phyloP scores from a whole-genome alignment of 2,797 vertebrate genomes.

The Rallus crepitans region DNA sequence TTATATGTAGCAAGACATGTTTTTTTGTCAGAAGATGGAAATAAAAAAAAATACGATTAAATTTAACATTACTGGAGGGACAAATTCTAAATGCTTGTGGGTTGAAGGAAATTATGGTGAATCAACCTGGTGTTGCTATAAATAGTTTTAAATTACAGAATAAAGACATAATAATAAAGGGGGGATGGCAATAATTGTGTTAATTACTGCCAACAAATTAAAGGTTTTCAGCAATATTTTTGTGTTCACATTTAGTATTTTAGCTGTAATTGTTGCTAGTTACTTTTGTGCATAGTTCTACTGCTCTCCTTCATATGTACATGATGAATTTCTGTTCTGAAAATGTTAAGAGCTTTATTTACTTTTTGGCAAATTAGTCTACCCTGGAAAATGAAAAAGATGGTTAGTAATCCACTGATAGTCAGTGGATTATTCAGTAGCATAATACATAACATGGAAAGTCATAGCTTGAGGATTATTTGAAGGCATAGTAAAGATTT shows the following conservation, averaged over 20 bases:
- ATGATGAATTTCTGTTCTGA: constrained; percentile 9
- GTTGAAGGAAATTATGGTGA: constrained; percentile 72
- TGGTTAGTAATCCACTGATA: constrained; percentile 27
- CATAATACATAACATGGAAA: background rate
- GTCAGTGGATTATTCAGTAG: background rate
- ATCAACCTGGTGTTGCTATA: constrained; percentile 65
- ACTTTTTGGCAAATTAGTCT: constrained; percentile 46
- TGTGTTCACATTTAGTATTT: constrained; percentile 59
- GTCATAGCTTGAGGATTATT: background rate
- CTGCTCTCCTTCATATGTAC: constrained; percentile 1
- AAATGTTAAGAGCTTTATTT: constrained; percentile 44
- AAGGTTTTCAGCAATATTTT: constrained; percentile 75
- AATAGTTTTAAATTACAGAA: constrained; percentile 75
- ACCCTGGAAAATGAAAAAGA: constrained; percentile 37
- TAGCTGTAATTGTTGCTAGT: constrained; percentile 17
- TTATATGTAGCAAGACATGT: background rate
- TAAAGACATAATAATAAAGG: constrained; percentile 65
- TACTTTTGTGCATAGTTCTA: constrained; percentile 1
- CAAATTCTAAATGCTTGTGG: constrained; percentile 63
- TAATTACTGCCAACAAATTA: constrained; percentile 76
- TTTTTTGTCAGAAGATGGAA: background rate
- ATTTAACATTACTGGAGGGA: constrained; percentile 27
- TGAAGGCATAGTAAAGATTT: background rate
- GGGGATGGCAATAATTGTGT: constrained; percentile 63
- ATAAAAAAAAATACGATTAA: background rate